phyloP scores from a whole-genome alignment of 2,888 invertebrate genomes.

The Hemithea aestivaria region DNA sequence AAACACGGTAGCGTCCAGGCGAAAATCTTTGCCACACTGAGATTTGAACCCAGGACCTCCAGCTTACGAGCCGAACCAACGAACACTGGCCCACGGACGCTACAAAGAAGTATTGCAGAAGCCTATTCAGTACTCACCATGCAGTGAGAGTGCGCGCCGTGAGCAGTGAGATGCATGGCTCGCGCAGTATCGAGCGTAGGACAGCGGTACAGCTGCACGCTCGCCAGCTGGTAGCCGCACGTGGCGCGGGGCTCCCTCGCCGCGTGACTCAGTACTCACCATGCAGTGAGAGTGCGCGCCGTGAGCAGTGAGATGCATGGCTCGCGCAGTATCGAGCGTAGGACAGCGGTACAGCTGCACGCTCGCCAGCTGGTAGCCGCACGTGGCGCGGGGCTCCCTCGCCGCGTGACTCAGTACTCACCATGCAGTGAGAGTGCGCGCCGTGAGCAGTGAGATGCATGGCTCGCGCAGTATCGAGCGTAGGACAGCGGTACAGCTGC shows the following conservation, averaged over 20 bases:
- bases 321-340: too few relatives aligned
- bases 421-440: constrained; percentile 54
- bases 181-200: too few relatives aligned
- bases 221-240: constrained; percentile 72
- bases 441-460: constrained; percentile 76
- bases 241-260: constrained; percentile 39
- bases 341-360: constrained; percentile 69
- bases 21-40: too few relatives aligned
- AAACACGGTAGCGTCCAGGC: too few relatives aligned
- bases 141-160: constrained; percentile 53
- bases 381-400: constrained; percentile 44
- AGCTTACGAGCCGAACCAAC: too few relatives aligned
- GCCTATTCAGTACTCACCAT: constrained; percentile 44
- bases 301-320: constrained; percentile 77
- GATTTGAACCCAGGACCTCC: too few relatives aligned
- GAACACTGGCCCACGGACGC: too few relatives aligned
- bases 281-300: constrained; percentile 54
- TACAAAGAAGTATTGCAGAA: too few relatives aligned
- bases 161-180: constrained; percentile 79
- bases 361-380: constrained; percentile 73
- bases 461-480: constrained; percentile 71
- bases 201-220: constrained; percentile 71
- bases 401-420: constrained; percentile 64
- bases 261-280: constrained; percentile 53
- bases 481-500: constrained; percentile 61